These are phyloP conservation scores for Ophraella communa DNA, from an alignment of 2,888 invertebrate species.

Conservation along the genomic window DNA sequence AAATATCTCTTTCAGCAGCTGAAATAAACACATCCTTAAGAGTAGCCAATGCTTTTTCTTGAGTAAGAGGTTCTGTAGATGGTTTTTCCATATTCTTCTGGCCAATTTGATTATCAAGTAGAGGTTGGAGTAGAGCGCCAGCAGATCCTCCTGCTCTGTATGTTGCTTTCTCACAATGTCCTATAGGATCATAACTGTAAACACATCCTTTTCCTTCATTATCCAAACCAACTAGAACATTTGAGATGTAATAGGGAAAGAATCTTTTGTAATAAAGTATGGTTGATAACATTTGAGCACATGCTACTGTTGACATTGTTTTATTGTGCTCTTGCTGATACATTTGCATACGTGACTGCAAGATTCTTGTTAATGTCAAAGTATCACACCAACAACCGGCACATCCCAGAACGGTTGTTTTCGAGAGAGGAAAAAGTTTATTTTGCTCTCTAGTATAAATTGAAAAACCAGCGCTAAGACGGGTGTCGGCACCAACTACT, in stretches of 20 bases:
- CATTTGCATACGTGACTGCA: conserved; percentile 91
- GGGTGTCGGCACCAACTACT: conserved; percentile 93
- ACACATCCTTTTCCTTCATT: conserved; percentile 92
- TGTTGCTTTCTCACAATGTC: conserved; percentile 85
- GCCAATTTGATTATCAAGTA: conserved; percentile 96
- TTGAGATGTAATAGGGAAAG: conserved; percentile 97
- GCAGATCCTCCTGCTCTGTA: conserved; percentile 93
- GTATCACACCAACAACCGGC: conserved; percentile 99
- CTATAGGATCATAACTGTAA: conserved; percentile 97
- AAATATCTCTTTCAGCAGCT: conserved; percentile 97
- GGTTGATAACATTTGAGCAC: conserved; percentile 95
- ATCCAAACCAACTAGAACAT: conserved; percentile 93
- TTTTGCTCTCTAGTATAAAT: conserved; percentile 89
- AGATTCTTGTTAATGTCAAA: conserved; percentile 82
- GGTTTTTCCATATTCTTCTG: conserved; percentile 84
- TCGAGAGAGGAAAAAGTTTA: conserved; percentile 83
- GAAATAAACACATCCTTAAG: conserved; percentile 97
- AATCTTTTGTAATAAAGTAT: conserved; percentile 96
- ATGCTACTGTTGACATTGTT: conserved; percentile 88
- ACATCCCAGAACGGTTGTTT: conserved; percentile 88
- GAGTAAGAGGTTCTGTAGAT: conserved; percentile 67
- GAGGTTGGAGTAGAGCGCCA: conserved; percentile 87
- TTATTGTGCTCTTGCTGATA: conserved; percentile 94
- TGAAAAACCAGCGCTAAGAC: conserved; percentile 88
- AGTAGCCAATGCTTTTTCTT: conserved; percentile 83